Evolutionary conservation across 2,113 vertebrate genomes (phyloP), one percentile per base, ranked within the genome.

Genomic region (Casuarius casuarius): DNA sequence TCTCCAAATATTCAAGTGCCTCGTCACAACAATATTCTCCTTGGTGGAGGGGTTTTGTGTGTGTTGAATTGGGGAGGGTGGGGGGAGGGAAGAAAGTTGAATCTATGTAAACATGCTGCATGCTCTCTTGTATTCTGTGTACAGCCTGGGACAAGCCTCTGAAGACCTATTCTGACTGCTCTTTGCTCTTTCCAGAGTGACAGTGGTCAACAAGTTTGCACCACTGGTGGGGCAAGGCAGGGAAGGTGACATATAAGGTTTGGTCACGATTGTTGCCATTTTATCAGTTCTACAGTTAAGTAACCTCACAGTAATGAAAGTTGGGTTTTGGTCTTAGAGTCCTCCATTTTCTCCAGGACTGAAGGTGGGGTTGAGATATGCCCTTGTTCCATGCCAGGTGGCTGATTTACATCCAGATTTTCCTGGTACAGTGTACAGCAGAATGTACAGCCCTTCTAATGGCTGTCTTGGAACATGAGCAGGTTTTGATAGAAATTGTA

Each of bases 1-100:
- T 98, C 98, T 98, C 98, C 97, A 66, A 90, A 87, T 97, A 98
- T 98, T 98, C 98, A 99, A 99, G 99, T 99, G 99, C 99, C 99
- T 99, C 98, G 97, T 98, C 98, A 98, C 97, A 98, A 98, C 98
- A 98, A 98, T 95, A 85, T 98, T 97, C 98, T 98, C 97, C 97
- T 89, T 98, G 97, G 97, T 97, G 96, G 97, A 98, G 97, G 97
- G 96, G 93, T 92, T 92, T 86, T 91, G 93, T 96, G 94, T 95
- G 95, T 89, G 94, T 81, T 78, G 87, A 91, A 84, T 17, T 61
- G 84, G 75, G 89, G 72, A 40, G 94, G 89, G 78, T 40, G 87
- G 76, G 46, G 74, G 93, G 73, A 78, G 90, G 93, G 84, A 90
- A 29, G 93, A 80, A 98, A 94, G 92, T 76, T 78, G 93, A 96